phyloP scores from a whole-genome alignment of 2,797 vertebrate species.

The Bovichtus variegatus region DNA sequence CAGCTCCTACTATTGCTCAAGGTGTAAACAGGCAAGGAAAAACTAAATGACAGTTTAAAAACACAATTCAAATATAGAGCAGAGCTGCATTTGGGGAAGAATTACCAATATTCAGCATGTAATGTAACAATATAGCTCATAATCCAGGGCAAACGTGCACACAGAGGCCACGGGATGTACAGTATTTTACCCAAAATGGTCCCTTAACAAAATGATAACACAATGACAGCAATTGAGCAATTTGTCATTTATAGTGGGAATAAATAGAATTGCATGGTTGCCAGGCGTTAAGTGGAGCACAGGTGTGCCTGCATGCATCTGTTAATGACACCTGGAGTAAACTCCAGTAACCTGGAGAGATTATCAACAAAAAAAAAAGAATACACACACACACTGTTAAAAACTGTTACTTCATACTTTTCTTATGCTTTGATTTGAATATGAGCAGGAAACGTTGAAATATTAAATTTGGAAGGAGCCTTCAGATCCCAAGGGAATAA shows the following conservation, averaged over 20 bases:
- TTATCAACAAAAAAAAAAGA: conserved; percentile 1
- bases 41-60: neutral
- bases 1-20: conserved; percentile 35
- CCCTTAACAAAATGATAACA: conserved; percentile 19
- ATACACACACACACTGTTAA: neutral
- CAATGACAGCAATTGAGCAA: conserved; percentile 7
- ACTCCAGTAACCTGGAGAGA: conserved; percentile 8
- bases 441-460: conserved; percentile 25
- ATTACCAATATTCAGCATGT: neutral
- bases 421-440: conserved; percentile 8
- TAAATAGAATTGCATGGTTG: conserved; percentile 14
- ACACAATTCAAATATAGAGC: neutral
- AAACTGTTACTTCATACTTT: conserved; percentile 5
- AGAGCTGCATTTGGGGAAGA: neutral
- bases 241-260: conserved; percentile 12
- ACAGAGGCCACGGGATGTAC: neutral
- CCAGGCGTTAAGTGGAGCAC: conserved; percentile 19
- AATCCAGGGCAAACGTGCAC: neutral
- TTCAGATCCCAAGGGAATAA: conserved; percentile 54
- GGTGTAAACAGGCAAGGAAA: conserved; percentile 27
- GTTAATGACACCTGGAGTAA: conserved; percentile 35
- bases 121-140: neutral
- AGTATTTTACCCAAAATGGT: neutral
- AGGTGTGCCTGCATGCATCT: conserved; percentile 51
- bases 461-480: conserved; percentile 32